Evolutionary conservation across 2,113 vertebrate species (phyloP).

Genomic region (Rhinolophus ferrumequinum): DNA sequence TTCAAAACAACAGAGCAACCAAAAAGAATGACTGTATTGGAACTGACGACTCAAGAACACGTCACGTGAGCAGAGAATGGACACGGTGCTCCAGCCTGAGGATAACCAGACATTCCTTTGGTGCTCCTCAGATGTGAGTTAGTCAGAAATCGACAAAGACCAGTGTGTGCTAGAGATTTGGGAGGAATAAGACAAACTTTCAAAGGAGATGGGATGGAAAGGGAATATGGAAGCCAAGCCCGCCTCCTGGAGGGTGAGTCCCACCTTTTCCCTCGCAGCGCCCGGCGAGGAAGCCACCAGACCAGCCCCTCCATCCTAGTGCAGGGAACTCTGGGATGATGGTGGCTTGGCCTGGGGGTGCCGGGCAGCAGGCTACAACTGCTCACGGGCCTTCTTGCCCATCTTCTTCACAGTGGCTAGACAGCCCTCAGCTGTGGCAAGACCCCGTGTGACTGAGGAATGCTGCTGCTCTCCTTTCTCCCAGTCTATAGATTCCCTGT

Average conservation of each 20-base stretch:
- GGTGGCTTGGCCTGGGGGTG: neutral
- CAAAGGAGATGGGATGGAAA: neutral
- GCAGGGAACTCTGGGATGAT: neutral
- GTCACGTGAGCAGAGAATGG: neutral
- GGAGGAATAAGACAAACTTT: neutral
- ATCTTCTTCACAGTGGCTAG: neutral
- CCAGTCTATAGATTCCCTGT: neutral
- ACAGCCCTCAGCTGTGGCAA: neutral
- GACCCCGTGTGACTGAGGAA: neutral
- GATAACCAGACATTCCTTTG: neutral
- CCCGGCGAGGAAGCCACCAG: fast-evolving
- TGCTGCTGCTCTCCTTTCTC: no score
- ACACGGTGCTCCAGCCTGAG: fast-evolving
- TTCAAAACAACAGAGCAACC: neutral
- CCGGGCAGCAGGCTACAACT: fast-evolving
- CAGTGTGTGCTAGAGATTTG: neutral
- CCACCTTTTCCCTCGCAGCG: neutral
- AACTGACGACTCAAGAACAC: neutral
- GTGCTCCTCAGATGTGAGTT: neutral
- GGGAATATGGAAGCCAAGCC: neutral
- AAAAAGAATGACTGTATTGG: neutral
- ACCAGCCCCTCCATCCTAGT: neutral
- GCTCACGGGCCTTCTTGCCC: neutral
- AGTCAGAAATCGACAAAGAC: neutral
- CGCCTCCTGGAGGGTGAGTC: neutral